phyloP scores from a whole-genome alignment of 2,113 vertebrate genomes.

The Brachypodius melanocephalos region DNA sequence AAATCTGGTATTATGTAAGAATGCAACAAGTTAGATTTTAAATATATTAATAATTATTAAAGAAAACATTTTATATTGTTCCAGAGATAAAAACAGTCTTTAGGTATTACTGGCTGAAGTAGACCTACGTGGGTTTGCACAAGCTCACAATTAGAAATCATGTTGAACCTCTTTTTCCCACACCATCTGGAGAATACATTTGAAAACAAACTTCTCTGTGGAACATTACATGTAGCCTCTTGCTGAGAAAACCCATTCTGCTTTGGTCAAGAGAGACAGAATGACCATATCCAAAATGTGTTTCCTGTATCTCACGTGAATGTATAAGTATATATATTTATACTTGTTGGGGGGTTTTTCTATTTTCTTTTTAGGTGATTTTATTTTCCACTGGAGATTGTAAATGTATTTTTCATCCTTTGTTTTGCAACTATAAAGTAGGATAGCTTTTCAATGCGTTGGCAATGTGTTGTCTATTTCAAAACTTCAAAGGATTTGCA shows the following conservation, averaged over 20 bases:
- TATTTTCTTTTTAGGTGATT: not conserved
- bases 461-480: not conserved
- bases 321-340: not conserved
- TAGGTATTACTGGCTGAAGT: not conserved
- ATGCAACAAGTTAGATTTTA: not conserved
- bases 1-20: not conserved
- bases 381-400: not conserved
- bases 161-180: not conserved
- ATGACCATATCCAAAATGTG: not conserved
- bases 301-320: not conserved
- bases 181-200: not conserved
- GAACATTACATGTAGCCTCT: not conserved
- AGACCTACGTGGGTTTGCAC: not conserved
- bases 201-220: not conserved
- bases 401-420: constrained; percentile 5
- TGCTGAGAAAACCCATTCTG: not conserved
- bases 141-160: not conserved
- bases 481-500: constrained; percentile 18
- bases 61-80: not conserved
- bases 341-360: not conserved
- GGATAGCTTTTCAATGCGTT: not conserved
- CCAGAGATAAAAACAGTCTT: not conserved
- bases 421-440: not conserved
- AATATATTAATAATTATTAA: not conserved
- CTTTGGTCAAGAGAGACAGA: not conserved